Evolutionary conservation across 2,888 invertebrate genomes (phyloP), one percentile per base, ranked within the genome.

Genomic region (Ormyrus pomaceus): DNA sequence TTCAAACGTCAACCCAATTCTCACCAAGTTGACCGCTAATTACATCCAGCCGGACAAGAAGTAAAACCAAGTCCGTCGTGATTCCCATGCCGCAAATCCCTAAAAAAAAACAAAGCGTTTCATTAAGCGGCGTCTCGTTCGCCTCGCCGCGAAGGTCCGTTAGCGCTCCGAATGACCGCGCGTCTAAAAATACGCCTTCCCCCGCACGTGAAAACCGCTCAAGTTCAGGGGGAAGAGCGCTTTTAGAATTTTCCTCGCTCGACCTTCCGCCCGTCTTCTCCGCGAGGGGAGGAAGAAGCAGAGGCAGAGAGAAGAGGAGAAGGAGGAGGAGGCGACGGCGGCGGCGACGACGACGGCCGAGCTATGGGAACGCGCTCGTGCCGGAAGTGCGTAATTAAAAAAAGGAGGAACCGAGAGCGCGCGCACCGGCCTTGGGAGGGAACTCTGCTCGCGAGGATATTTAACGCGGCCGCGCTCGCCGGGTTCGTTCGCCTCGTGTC

Each of bases 361-460:
- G 80, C 81, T 78, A 83, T 85, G 84, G 84, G 85, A 85, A 84
- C 83, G 81, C 75, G 62, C 70, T 76, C 80, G 84, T 83, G 84
- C 85, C 87, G 88, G 87, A 88, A 88, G 87, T 84, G 85, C 83
- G 87, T 87, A 87, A 89, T 89, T 89, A 88, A 88, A 88, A 87
- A 86, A 86, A 85, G 58, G 64, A 69, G n/a, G 64, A 69, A 45
- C 34, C 34, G 34, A 34, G 53, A 34, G 65, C 59, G 55, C 11
- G 45, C 6, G 48, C 71, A 68, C 34, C 79, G 71, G 68, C 77
- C 69, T 77, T 70, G 70, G 34, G 61, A 53, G 58, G 46, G 51
- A 69, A 45, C n/a, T 45, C 55, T 9, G 5, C 53, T 6, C 11
- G 8, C 75, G 70, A 56, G 77, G 64, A 70, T 70, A 46, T 62